Evolutionary conservation across 2,888 invertebrate genomes (phyloP), one percentile per base, ranked within the genome.

Genomic region (Griposia aprilina): DNA sequence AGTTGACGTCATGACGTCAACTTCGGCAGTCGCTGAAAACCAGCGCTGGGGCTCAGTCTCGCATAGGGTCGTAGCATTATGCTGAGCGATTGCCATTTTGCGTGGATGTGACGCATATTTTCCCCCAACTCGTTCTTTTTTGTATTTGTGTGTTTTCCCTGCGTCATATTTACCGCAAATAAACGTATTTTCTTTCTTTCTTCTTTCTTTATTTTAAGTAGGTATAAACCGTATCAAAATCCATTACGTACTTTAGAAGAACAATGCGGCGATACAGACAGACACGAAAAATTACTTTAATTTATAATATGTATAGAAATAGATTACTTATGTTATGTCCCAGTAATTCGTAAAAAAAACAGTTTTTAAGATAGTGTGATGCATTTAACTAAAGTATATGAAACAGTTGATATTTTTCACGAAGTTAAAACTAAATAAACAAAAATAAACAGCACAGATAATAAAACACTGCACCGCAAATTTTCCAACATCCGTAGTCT

Each of bases 391-490:
- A 11, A 41, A 11, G 10, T 17, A 20, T 20, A 13, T n/a, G 20
- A 13, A 50, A 23, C 13, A 30, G 4, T n/a, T 36, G 10, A 2
- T 50, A 36, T 69, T 23, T 48, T 26, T 13, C 15, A n/a, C 10
- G 4, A 2, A 1, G 0, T 5, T 2, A 2, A 5, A 30, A 71
- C 10, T 30, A 20, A 26, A 8, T 26, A 59, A 48, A 26, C 5
- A 17, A 48, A 45, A 52, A 30, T 10, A 41, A 23, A 52, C 23
- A 11, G 2, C 11, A 36, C 1, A 5, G 26, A 23, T 71, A 82
- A 82, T 68, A 77, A 75, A 86, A 48, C 60, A 57, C 23, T 65
- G 62, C 45, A 26, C 52, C 52, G 50, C 66, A 60, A 60, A 68
- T 75, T 52, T 57, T 36, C 55, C 60, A 73, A 70, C 59, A 70